Base-by-base conservation (phyloP, 2,888 invertebrate species). In the Hetaerina titia region DNA sequence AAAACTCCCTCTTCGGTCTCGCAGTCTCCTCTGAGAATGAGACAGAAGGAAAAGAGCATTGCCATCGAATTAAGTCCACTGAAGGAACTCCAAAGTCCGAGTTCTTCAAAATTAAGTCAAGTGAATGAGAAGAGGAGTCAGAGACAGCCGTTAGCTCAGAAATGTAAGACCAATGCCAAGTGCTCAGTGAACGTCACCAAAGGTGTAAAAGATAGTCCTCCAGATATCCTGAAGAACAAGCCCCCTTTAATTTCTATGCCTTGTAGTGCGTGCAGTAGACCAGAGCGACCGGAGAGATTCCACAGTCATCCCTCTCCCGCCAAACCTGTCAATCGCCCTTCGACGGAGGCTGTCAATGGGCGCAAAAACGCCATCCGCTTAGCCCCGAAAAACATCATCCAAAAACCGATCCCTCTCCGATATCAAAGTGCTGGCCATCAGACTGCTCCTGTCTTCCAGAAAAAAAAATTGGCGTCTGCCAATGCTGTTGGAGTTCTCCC, bases 201-300 rank as follows among this genome's bases (percentile, higher is more conserved):
- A 69, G n/a, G 7, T 8, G 22, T 17, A 57, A 63, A 95, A 89
- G 63, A 95, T 25, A 89, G 95, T 95, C 11, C 95, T 95, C 63
- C 95, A 94, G 63, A 95, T 95, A 57, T 95, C 95, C 15, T 95
- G 94, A 31, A 95, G 95, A 31, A 88, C 95, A 31, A 95, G 19
- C 22, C 94, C 11, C 60, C 90, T 2, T 63, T 87, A 31, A 96
- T 96, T 2, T 97, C 97, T 87, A 97, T 97, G 95, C 97, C 98
- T 0, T 98, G 98, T 96, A 97, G 97, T 95, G 97, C 97, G 95
- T 98, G 98, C 96, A 98, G 98, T 2, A 97, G 98, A 45, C 97
- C 97, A 2, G 98, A 98, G 96, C 97, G 97, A 95, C 98, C 98
- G 0, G 98, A 98, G 96, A 96, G 98, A 22, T 97, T 97, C 95